These are phyloP conservation scores for Cosmorhoe ocellata DNA, from an alignment of 2,888 invertebrate species.

Conservation along the genomic window DNA sequence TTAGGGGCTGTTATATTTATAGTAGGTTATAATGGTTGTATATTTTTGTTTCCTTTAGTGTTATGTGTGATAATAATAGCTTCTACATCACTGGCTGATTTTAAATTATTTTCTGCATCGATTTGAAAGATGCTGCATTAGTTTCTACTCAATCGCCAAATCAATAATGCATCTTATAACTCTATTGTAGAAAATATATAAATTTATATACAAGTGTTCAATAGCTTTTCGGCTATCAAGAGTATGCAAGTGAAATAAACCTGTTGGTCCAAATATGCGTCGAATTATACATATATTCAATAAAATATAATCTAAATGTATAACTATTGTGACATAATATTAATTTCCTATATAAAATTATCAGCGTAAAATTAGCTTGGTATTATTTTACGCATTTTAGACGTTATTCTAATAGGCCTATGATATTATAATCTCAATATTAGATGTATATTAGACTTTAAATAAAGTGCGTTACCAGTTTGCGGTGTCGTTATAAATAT, in stretches of 20 bases:
- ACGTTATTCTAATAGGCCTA: conserved; percentile 62
- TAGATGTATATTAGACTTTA: conserved; percentile 34
- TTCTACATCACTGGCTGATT: conserved; percentile 9
- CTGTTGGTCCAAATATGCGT: conserved; percentile 31
- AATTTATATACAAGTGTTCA: conserved; percentile 18
- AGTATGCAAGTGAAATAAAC: conserved; percentile 27
- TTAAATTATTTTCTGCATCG: background rate
- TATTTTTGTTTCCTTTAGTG: conserved; percentile 68
- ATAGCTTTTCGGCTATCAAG: conserved; percentile 16
- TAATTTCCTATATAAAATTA: conserved; percentile 25
- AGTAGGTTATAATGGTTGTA: conserved; percentile 67
- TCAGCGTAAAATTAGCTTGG: conserved; percentile 37
- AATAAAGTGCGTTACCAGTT: conserved; percentile 60
- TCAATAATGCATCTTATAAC: background rate
- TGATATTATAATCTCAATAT: conserved; percentile 64
- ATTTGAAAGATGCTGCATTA: background rate
- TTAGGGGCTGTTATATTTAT: conserved; percentile 79
- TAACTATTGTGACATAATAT: conserved; percentile 22
- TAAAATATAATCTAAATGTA: conserved; percentile 21
- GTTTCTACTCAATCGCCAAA: background rate
- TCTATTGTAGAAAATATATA: conserved; percentile 2
- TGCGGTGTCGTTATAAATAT: conserved; percentile 59
- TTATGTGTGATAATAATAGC: conserved; percentile 36
- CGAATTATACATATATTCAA: conserved; percentile 28
- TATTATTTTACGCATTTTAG: conserved; percentile 49